Percentiles rank a stretch among this genome's conserved stretches.
Conservation (phyloP, 2,113 vertebrate species). For the Burhinus bistriatus region DNA sequence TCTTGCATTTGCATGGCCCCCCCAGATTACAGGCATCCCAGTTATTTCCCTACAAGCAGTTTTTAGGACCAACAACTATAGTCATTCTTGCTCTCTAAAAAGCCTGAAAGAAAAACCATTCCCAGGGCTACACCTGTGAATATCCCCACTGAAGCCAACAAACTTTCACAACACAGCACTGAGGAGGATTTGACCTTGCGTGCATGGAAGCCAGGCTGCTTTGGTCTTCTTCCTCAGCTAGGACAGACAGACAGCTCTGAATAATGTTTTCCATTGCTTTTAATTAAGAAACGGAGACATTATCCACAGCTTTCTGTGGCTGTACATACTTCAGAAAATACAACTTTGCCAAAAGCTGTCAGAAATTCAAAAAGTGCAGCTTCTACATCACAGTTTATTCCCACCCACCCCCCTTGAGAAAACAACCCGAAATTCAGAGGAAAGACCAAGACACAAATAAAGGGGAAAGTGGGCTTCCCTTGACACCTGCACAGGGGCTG, state of each 20-base stretch:
- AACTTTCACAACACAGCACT: not conserved
- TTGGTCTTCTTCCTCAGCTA: not conserved
- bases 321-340: not conserved
- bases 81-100: not conserved
- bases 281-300: not conserved
- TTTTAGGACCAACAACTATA: not conserved
- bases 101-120: not conserved
- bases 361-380: not conserved
- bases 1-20: not conserved
- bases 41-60: not conserved
- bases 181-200: not conserved
- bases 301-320: not conserved
- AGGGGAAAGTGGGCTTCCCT: not conserved
- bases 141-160: not conserved
- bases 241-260: not conserved
- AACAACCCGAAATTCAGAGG: not conserved
- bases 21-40: not conserved
- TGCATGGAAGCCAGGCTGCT: not conserved
- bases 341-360: not conserved
- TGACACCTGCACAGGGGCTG: not conserved
- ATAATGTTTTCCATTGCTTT: not conserved
- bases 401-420: not conserved
- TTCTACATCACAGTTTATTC: not conserved
- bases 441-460: not conserved
- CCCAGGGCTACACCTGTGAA: not conserved